Conservation (phyloP, 1,140 invertebrate genomes). For the Orussus abietinus region DNA sequence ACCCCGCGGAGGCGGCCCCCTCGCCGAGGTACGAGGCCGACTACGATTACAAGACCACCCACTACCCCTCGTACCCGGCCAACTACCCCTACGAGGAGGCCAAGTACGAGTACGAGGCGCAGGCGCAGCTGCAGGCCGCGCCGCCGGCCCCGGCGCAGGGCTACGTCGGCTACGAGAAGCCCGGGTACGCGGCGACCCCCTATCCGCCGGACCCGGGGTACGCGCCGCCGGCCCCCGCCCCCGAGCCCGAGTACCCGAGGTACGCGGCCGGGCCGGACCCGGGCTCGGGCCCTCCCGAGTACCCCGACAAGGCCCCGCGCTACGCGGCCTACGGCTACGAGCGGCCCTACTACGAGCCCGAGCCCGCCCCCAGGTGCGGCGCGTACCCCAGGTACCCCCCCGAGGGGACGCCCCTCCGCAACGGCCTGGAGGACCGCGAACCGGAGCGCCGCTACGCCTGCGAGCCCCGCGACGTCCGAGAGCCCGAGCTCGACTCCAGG, state of each 20-base stretch:
- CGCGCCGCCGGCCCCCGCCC: no score
- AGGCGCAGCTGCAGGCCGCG: constrained; percentile 1
- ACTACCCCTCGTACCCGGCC: constrained; percentile 50
- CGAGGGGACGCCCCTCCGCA: no score
- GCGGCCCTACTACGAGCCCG: constrained; percentile 34
- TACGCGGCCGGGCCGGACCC: constrained; percentile 40
- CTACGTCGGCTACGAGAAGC: constrained; percentile 34
- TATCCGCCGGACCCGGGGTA: constrained; percentile 38
- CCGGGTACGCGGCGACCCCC: constrained; percentile 28
- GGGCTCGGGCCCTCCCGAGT: constrained; percentile 22
- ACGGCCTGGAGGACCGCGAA: no score
- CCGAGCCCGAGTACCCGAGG: constrained; percentile 31
- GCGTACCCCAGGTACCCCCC: constrained; percentile 28
- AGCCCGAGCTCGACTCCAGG: no score
- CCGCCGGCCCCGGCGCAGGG: constrained; percentile 16
- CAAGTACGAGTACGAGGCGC: constrained; percentile 43
- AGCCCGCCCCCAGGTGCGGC: constrained; percentile 16
- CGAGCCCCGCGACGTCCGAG: no score
- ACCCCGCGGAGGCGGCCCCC: constrained; percentile 28
- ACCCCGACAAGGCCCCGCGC: constrained; percentile 35
- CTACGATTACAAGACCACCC: constrained; percentile 51
- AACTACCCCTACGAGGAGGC: constrained; percentile 51
- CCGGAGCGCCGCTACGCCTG: no score
- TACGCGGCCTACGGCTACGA: constrained; percentile 44
- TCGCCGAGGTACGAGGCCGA: constrained; percentile 36